Base-by-base conservation (phyloP, 2,797 vertebrate species). In the Luscinia luscinia region DNA sequence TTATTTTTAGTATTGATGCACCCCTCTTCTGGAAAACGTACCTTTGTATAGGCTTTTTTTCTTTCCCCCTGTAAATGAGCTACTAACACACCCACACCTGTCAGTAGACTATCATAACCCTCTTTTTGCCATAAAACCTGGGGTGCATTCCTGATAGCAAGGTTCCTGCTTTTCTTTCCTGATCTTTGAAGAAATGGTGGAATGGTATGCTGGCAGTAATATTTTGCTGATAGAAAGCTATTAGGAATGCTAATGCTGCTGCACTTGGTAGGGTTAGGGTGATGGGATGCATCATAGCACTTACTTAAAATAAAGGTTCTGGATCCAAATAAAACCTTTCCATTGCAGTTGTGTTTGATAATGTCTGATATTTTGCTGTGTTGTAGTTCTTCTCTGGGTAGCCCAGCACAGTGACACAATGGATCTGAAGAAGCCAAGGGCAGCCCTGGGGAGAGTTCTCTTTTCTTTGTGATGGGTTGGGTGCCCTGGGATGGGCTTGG, bases 401-500 rank as follows among this genome's bases (percentile, higher is more conserved):
- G 79, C 34, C 22, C 30, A 32, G 21, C 18, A 21, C 0, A 0
- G 24, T 54, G 34, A 16, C 15, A 24, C 34, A 6, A 0, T 7
- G 0, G 3, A 23, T 36, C 15, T 0, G 0, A 24, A 6, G 68
- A 52, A 46, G 36, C 12, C 54, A 34, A 0, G 9, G 5, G 30
- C 15, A 67, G 15, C 21, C 12, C 12, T 0, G 2, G 9, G 52
- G 21, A 34, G 30, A 54, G 4, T 48, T 74, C 2, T 9, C 5
- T 54, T 46, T 52, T 15, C 20, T 41, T 67, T 19, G 5, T 88
- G 61, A 22, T 45, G 38, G 28, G 17, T 40, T 52, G 46, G 7
- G 61, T 36, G 12, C 41, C 46, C 32, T 75, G 48, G 41, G 54
- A 27, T 20, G 48, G 26, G 8, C 48, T 88, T 48, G 55, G 55